Conservation (phyloP, 2,888 invertebrate genomes). For the Ceriagrion tenellum region DNA sequence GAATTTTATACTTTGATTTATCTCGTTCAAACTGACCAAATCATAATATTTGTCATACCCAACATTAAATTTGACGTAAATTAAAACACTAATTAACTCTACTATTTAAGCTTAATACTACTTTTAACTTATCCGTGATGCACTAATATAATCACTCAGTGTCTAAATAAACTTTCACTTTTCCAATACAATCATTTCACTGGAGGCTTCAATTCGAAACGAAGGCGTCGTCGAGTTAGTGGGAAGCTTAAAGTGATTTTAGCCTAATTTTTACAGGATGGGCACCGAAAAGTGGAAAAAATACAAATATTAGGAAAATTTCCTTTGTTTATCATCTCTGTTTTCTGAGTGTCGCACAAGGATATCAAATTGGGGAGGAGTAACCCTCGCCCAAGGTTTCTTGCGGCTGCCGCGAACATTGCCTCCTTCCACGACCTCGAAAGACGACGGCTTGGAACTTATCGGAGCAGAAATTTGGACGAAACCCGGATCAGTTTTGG, state of each 20-base stretch:
- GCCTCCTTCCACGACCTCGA: background rate
- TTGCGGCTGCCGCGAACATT: background rate
- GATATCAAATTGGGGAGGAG: background rate
- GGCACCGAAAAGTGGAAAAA: background rate
- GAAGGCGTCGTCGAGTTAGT: background rate
- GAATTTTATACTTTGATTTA: no score
- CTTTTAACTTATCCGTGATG: background rate
- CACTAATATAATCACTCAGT: background rate
- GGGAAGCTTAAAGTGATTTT: background rate
- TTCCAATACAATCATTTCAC: background rate
- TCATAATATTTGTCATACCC: no score
- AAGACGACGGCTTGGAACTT: background rate
- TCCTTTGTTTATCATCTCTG: background rate
- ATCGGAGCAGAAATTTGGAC: background rate
- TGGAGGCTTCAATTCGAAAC: background rate
- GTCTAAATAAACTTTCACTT: background rate
- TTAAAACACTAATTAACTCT: no score
- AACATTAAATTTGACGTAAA: no score
- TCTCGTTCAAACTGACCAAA: no score
- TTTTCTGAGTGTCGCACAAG: background rate
- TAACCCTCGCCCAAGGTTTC: background rate
- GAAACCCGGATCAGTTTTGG: background rate
- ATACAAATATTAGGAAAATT: background rate
- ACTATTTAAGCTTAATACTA: no score
- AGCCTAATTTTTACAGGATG: background rate